Percentiles rank a stretch among this genome's conserved stretches.
Evolutionary conservation across 92 coral and sea anemone species (phyloP).

Genomic region (Phenganax marumi): DNA sequence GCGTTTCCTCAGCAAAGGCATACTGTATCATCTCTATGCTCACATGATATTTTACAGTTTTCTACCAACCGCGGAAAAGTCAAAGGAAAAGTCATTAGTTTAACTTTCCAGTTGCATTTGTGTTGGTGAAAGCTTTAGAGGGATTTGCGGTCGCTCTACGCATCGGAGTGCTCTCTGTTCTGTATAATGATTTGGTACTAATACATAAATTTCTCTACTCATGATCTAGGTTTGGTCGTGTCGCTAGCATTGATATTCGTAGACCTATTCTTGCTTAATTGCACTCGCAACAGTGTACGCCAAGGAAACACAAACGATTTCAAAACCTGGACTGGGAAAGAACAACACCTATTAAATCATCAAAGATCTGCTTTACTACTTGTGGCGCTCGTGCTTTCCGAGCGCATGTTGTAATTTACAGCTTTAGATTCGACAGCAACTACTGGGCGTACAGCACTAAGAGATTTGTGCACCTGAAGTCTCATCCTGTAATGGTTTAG

Average conservation of each 20-base stretch:
- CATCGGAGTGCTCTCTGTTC: not conserved
- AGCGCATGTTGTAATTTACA: not conserved
- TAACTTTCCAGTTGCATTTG: too few relatives aligned
- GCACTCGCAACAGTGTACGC: slow-evolving; percentile 1
- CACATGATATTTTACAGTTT: too few relatives aligned
- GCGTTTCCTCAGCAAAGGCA: too few relatives aligned
- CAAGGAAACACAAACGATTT: not conserved
- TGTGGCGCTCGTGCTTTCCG: slow-evolving; percentile 1
- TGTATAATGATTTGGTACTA: not conserved
- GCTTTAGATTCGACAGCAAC: not conserved
- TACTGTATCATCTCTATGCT: too few relatives aligned
- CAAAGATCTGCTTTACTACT: not conserved
- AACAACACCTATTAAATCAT: not conserved
- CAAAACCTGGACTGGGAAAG: not conserved
- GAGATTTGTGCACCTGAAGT: not conserved
- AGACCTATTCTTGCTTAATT: slow-evolving; percentile 9
- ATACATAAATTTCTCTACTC: not conserved
- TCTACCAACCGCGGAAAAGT: too few relatives aligned
- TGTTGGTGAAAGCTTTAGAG: not conserved
- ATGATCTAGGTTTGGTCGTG: slow-evolving; percentile 35
- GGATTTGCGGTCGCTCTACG: not conserved
- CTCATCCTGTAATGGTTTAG: not conserved
- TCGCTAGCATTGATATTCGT: slow-evolving; percentile 16
- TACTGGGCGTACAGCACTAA: not conserved
- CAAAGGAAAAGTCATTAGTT: too few relatives aligned